Base-by-base conservation (phyloP, 2,797 vertebrate genomes). In the Platyrinchus mystaceus region DNA sequence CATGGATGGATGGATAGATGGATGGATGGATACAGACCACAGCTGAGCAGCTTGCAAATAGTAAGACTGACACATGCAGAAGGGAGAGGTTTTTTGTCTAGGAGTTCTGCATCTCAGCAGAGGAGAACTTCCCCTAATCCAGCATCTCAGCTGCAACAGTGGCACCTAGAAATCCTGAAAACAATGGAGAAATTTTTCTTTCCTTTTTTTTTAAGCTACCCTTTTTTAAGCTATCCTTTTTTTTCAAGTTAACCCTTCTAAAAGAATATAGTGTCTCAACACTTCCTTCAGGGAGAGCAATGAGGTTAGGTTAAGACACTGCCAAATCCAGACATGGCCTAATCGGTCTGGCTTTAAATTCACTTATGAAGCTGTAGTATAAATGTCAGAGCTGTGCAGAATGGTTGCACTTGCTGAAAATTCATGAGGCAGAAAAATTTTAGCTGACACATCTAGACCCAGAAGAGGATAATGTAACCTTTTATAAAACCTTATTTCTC, bases 381-480 rank as follows among this genome's bases (percentile, higher is more conserved):
- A 64, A 89, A 82, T 18, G 17, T 66, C 50, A 73, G n/a, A 82
- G 34, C 22, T 50, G 59, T 18, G 24, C 24, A 86, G 24, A 52
- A 55, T 15, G 27, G 27, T 16, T 56, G 9, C 44, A 52, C 30
- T 67, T 59, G 13, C 30, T 74, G 36, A 91, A 95, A 92, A 94
- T 79, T 69, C 63, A 73, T 20, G 1, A 83, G 4, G 30, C 52
- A 63, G 18, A 22, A 26, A 56, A 41, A 30, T 46, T 91, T 93
- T 41, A 83, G 23, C 39, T 43, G n/a, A 44, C 14, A 19, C 28
- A 28, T 46, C 14, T 32, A 50, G 32, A 39, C n/a, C 7, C n/a
- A 69, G 56, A 80, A 52, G 10, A 87, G 10, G 7, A 52, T 52
- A 23, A 28, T 10, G 39, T 4, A 69, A 80, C 17, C 15, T 88